These are phyloP conservation scores for Diplazon laetatorius DNA, from an alignment of 2,888 invertebrate genomes.

Conservation along the genomic window DNA sequence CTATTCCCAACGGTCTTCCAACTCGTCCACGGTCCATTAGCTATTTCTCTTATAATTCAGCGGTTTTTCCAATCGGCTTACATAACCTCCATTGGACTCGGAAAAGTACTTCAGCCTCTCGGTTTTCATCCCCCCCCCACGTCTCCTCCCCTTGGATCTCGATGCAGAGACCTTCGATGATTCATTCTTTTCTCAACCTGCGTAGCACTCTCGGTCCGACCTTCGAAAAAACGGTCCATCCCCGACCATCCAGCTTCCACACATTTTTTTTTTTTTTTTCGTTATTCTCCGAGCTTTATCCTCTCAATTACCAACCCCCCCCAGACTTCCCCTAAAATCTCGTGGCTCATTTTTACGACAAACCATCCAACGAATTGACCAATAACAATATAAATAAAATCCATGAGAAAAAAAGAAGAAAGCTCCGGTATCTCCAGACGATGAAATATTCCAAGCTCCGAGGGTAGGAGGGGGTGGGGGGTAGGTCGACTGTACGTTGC, in stretches of 20 bases:
- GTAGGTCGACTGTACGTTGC: conserved; percentile 44
- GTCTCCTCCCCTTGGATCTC: conserved; percentile 15
- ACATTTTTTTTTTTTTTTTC: conserved; percentile 2
- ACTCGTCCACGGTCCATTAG: conserved; percentile 19
- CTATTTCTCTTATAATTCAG: conserved; percentile 66
- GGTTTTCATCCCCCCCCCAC: conserved; percentile 18
- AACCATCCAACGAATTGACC: conserved; percentile 12
- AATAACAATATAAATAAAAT: background rate
- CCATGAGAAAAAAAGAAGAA: background rate
- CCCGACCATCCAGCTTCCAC: conserved; percentile 1
- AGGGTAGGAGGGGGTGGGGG: background rate
- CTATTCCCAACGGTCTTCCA: background rate
- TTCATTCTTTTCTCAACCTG: conserved; percentile 1
- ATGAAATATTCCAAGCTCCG: conserved; percentile 18
- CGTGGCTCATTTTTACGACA: background rate
- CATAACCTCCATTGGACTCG: conserved; percentile 50
- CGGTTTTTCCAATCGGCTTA: conserved; percentile 66
- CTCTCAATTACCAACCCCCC: background rate
- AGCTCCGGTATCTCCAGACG: conserved; percentile 2
- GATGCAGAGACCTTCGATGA: conserved; percentile 6
- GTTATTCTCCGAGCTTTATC: background rate
- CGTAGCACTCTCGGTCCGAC: background rate
- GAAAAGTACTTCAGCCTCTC: conserved; percentile 52
- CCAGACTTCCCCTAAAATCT: too few species aligned
- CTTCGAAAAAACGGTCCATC: background rate